Conservation (phyloP, 2,113 vertebrate species). For the Paedocypris sp. region DNA sequence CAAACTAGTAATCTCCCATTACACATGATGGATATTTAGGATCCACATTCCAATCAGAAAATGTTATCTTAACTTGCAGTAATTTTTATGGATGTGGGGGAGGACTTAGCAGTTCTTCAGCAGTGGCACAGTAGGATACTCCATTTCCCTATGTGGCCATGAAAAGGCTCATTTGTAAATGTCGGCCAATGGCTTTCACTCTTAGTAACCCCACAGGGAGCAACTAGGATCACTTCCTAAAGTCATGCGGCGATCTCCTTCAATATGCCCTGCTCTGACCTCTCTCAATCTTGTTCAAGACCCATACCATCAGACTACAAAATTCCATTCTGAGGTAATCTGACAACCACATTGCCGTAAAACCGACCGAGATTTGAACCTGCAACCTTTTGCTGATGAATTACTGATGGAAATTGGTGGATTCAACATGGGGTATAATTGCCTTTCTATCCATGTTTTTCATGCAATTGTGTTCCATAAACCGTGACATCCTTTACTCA, state of each 20-base stretch:
- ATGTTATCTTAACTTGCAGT: background rate
- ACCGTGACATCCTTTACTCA: too few species aligned
- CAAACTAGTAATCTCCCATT: background rate
- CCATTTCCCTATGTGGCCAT: slow-evolving; percentile 26
- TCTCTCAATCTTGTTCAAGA: slow-evolving; percentile 49
- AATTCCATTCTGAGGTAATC: too few species aligned
- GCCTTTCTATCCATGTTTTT: too few species aligned
- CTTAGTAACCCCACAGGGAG: slow-evolving; percentile 35
- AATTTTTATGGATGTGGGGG: slow-evolving; percentile 12
- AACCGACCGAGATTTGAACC: too few species aligned
- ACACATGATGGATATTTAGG: too few species aligned
- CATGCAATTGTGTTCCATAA: too few species aligned
- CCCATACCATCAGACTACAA: slow-evolving; percentile 47
- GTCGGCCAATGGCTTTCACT: slow-evolving; percentile 18
- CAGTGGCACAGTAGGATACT: slow-evolving; percentile 29
- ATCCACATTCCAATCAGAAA: too few species aligned
- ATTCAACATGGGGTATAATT: too few species aligned
- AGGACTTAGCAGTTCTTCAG: slow-evolving; percentile 18
- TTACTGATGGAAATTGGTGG: too few species aligned
- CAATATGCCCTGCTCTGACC: slow-evolving; percentile 51
- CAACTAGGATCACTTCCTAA: slow-evolving; percentile 48
- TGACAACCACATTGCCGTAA: too few species aligned
- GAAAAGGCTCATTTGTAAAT: slow-evolving; percentile 31
- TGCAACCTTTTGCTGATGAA: too few species aligned
- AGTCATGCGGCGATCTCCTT: slow-evolving; percentile 37